Base-by-base conservation (phyloP, 2,888 invertebrate species). In the Petrophora chlorosata region DNA sequence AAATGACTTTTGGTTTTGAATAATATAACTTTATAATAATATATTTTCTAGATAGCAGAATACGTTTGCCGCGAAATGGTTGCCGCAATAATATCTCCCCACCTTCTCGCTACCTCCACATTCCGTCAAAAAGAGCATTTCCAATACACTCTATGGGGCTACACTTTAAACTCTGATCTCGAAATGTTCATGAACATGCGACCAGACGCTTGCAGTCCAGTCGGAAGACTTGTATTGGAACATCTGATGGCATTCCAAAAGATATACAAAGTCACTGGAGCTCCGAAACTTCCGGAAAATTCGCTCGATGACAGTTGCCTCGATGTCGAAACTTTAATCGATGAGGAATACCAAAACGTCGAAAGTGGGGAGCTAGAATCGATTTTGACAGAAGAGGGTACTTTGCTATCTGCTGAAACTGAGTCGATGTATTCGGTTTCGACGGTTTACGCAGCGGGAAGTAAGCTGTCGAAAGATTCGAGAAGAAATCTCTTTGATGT, bases 31-130 rank as follows among this genome's bases (percentile, higher is more conserved):
- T n/a, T n/a, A n/a, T n/a, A n/a, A n/a, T n/a, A n/a, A n/a, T n/a
- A n/a, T n/a, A n/a, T n/a, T 43, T 55, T 51, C 8, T 63, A 93
- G 92, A 83, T 94, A 34, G 92, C 93, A 1, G 92, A 92, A 72
- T 93, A 94, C 64, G 78, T 94, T 0, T 92, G 93, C 60, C 90
- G 91, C 48, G 93, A 94, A 81, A 91, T 94, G 68, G 91, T 93
- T 15, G 85, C 85, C 22, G 88, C 92, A 0, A 88, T 91, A 15
- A 88, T 89, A 64, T 90, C 90, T 0, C 90, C 90, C 0, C 91
- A 91, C 45, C 66, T 91, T 3, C 75, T 88, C 1, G 85, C 89
- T 58, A 88, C 87, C 1, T 88, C 91, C 0, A 83, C 88, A 2
- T 91, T 90, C 68, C 71, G 87, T 39, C 90, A 90, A 48, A 91